Conservation (phyloP, 2,113 vertebrate species). For the Grallaria varia region DNA sequence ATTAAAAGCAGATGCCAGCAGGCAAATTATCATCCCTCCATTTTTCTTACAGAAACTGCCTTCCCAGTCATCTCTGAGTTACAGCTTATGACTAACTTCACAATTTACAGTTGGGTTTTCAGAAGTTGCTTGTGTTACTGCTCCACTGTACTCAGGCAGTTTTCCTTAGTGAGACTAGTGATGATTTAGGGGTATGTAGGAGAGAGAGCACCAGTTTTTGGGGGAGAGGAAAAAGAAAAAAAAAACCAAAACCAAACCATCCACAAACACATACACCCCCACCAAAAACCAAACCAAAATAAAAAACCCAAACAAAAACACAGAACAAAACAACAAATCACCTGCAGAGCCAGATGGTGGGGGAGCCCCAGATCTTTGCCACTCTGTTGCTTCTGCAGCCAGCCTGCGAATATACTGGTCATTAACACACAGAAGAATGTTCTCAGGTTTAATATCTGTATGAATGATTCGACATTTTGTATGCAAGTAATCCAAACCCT, state of each 20-base stretch:
- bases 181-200: not conserved
- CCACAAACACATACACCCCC: too few relatives aligned
- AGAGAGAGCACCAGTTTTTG: not conserved
- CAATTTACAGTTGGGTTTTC: not conserved
- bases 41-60: not conserved
- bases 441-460: constrained; percentile 97
- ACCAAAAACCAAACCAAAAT: too few relatives aligned
- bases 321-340: constrained; percentile 44
- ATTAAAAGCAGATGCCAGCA: not conserved
- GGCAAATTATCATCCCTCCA: not conserved
- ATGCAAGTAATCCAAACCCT: constrained; percentile 95
- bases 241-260: not conserved
- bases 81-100: not conserved
- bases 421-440: constrained; percentile 92
- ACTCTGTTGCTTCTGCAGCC: constrained; percentile 94
- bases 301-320: too few relatives aligned
- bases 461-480: constrained; percentile 96
- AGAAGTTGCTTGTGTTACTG: not conserved
- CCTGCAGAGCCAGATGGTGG: constrained; percentile 97
- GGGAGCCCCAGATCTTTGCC: constrained; percentile 91
- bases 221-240: not conserved
- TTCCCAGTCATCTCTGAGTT: not conserved
- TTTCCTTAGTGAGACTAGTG: not conserved
- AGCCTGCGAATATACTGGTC: constrained; percentile 90
- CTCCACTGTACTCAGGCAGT: not conserved